phyloP scores from a whole-genome alignment of 2,888 invertebrate species.

The Thymelicus sylvestris region DNA sequence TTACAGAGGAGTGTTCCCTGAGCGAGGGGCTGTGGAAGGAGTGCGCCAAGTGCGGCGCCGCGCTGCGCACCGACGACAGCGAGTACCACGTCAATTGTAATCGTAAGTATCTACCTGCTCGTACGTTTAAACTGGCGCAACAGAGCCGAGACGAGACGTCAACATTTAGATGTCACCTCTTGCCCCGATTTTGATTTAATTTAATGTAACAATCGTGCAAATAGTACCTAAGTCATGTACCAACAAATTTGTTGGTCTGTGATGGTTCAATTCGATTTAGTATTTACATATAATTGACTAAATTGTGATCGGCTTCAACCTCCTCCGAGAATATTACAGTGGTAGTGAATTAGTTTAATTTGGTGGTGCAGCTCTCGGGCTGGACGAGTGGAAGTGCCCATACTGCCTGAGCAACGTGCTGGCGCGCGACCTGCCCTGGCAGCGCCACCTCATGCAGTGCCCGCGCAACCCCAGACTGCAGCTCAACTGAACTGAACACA shows the following conservation, averaged over 20 bases:
- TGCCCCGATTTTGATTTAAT: no score
- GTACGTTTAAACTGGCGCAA: no score
- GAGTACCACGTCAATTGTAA: constrained; percentile 76
- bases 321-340: no score
- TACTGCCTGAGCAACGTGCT: constrained; percentile 92
- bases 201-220: no score
- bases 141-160: no score
- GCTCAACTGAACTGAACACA: constrained; percentile 14
- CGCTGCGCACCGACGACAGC: constrained; percentile 66
- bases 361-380: constrained; percentile 63
- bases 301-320: no score
- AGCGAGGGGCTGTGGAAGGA: constrained; percentile 74
- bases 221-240: no score
- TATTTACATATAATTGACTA: no score
- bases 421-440: constrained; percentile 92
- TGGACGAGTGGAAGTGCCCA: constrained; percentile 92
- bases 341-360: not conserved
- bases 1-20: constrained; percentile 73
- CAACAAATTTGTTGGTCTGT: no score
- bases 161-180: no score
- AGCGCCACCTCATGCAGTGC: constrained; percentile 89
- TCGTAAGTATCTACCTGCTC: no score
- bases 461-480: constrained; percentile 70
- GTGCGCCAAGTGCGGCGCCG: constrained; percentile 73
- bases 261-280: no score